These are phyloP conservation scores for Cygnus atratus DNA, from an alignment of 2,113 vertebrate genomes.

Conservation along the genomic window DNA sequence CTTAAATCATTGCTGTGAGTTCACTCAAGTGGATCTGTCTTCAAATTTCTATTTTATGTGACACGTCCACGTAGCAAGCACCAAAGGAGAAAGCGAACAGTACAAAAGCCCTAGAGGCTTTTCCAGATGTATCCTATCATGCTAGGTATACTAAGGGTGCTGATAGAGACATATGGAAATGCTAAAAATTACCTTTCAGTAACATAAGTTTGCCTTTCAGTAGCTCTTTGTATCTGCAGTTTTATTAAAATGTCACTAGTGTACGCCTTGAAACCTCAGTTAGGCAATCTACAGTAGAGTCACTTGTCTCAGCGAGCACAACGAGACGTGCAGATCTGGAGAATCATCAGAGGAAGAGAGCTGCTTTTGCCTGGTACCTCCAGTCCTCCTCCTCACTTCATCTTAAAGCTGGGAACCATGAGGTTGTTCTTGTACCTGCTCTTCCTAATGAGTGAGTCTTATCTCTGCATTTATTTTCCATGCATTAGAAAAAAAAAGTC, in stretches of 20 bases:
- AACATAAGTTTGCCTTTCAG: neutral
- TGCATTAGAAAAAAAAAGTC: neutral
- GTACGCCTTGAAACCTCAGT: neutral
- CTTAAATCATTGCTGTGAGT: neutral
- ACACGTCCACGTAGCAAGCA: rapidly evolving
- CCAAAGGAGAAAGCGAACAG: neutral
- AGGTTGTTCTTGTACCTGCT: neutral
- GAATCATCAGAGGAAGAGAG: neutral
- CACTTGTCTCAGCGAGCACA: neutral
- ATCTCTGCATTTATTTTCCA: neutral
- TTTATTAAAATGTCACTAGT: neutral
- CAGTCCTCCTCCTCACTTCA: neutral
- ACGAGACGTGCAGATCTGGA: neutral
- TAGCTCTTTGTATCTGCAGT: neutral
- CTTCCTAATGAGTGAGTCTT: neutral
- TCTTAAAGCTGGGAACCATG: neutral
- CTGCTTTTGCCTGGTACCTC: neutral
- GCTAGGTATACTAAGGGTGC: neutral
- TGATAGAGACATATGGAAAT: neutral
- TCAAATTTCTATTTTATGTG: neutral
- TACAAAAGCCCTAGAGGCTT: neutral
- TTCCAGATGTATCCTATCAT: neutral
- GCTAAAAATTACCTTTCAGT: neutral
- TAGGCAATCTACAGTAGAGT: neutral
- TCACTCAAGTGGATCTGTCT: neutral